Conservation (phyloP, 2,113 vertebrate genomes). For the Silurus meridionalis region DNA sequence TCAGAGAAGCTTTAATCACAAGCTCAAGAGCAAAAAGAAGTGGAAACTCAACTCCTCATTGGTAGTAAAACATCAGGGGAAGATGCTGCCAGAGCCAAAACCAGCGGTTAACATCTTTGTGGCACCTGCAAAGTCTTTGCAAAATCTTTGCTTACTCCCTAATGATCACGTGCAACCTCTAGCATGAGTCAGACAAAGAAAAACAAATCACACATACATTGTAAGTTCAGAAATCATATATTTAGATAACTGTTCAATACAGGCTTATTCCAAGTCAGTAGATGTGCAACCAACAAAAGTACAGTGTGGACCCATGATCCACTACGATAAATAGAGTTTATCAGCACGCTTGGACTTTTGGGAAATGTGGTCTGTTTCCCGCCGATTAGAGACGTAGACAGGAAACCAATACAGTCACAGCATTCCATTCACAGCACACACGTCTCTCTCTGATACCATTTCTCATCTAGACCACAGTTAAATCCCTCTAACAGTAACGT, state of each 20-base stretch:
- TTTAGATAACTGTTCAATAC: background rate
- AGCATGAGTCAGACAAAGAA: background rate
- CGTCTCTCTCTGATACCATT: background rate
- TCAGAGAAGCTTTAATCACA: background rate
- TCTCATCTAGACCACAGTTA: background rate
- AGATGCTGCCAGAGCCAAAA: background rate
- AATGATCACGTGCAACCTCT: background rate
- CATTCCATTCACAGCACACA: constrained; percentile 51
- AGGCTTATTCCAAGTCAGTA: background rate
- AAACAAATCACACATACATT: background rate
- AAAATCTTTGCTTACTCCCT: background rate
- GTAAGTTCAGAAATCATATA: too few relatives aligned
- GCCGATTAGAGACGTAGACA: constrained; percentile 49
- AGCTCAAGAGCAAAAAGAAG: background rate
- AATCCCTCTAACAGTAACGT: background rate
- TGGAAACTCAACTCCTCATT: background rate
- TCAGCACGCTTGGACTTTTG: constrained; percentile 39
- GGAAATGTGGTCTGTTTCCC: constrained; percentile 55
- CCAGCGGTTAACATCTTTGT: background rate
- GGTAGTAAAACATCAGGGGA: background rate
- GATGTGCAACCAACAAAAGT: constrained; percentile 17
- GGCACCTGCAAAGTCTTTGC: background rate
- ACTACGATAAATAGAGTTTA: constrained; percentile 47
- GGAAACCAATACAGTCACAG: constrained; percentile 46
- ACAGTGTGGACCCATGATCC: constrained; percentile 39